Base-by-base conservation (phyloP, 2,888 invertebrate species). In the Eumerus sabulonum region DNA sequence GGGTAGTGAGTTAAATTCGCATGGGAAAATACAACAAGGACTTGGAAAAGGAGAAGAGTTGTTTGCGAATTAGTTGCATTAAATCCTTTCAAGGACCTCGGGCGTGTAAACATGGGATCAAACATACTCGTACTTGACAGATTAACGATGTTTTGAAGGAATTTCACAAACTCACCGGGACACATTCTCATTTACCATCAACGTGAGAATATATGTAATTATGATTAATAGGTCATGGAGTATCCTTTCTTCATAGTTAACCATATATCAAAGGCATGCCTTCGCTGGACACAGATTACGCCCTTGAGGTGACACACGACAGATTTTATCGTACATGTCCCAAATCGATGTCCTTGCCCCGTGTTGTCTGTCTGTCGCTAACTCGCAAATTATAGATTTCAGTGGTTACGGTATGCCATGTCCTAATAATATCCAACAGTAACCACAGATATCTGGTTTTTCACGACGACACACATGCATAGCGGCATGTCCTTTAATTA, bases 341-440 rank as follows among this genome's bases (percentile, higher is more conserved):
- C 27, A 27, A 4, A 27, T 27, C 50, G 19, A 57, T 50, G 51
- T 11, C 27, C 48, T 16, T 17, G 7, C 14, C 51, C 44, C 9
- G 3, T 9, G 17, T n/a, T 51, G 9, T 12, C 16, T 48, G 36
- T 56, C 9, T 48, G 44, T 42, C 44, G n/a, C 45, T 66, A 71
- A 56, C 45, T 57, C 40, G 45, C 44, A 72, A 72, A 77, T 72
- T 35, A 44, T 66, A 64, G 76, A 64, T 71, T 66, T 64, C 54
- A 13, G 44, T 50, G 60, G 56, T 60, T 56, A 35, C 47, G 14
- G n/a, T 13, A 40, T 53, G 53, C 59, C 7, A 64, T 40, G 7
- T 56, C 51, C 51, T 67, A 47, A 56, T 66, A 60, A 62, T 18
- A 60, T 16, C 40, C 53, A 76, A 18, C 18, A 64, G 35, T 66